Conservation (phyloP, 2,113 vertebrate species). For the Nipponia nippon region DNA sequence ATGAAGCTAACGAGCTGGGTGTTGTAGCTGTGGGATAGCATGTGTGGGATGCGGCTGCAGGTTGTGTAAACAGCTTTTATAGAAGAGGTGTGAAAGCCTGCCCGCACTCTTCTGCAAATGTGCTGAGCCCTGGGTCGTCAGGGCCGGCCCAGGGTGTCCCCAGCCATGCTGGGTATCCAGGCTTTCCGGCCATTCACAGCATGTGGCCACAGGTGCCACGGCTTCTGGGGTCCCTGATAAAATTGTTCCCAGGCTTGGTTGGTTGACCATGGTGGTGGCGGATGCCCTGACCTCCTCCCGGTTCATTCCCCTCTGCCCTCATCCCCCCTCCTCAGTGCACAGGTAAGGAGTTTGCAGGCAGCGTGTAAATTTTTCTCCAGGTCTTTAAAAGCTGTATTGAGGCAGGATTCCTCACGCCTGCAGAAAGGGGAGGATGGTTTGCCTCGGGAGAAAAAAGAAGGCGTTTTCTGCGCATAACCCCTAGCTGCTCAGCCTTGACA, state of each 20-base stretch:
- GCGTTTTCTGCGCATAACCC: accelerated
- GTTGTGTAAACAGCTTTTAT: neutral
- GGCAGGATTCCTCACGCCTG: neutral
- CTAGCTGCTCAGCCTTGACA: neutral
- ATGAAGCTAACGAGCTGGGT: accelerated
- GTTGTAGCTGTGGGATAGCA: neutral
- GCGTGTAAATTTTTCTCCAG: accelerated
- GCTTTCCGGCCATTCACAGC: neutral
- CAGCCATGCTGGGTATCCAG: neutral
- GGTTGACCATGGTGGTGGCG: accelerated
- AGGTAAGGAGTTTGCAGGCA: neutral
- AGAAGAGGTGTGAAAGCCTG: neutral
- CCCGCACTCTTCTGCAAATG: neutral
- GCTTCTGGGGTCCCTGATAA: neutral
- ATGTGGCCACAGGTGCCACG: accelerated
- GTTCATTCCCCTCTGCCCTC: neutral
- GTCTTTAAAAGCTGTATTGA: neutral
- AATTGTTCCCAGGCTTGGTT: neutral
- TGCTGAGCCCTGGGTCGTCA: accelerated
- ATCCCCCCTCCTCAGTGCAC: accelerated
- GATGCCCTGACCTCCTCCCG: neutral
- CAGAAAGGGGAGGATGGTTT: neutral
- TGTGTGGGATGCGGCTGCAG: neutral
- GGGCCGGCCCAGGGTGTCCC: neutral
- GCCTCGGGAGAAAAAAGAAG: neutral